Percentiles rank a stretch among this genome's conserved stretches.
phyloP scores from a whole-genome alignment of 1,140 invertebrate species.

The Conus ventricosus region DNA sequence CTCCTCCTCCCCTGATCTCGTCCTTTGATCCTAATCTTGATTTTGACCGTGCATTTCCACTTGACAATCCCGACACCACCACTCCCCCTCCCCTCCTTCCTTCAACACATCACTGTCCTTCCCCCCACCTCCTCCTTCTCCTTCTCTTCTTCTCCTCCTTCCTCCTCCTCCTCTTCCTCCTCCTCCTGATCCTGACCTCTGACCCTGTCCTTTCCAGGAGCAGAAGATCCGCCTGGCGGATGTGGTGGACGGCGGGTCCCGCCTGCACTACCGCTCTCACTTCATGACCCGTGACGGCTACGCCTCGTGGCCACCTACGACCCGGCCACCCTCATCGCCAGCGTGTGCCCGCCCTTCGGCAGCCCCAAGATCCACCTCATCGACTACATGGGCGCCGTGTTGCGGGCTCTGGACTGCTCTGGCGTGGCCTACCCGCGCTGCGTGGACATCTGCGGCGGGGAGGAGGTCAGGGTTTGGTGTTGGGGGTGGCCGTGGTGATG shows the following conservation, averaged over 20 bases:
- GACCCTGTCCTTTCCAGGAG: not conserved
- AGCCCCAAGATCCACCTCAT: slow-evolving; percentile 24
- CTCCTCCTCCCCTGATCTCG: no score
- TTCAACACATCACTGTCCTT: no score
- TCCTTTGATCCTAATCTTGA: no score
- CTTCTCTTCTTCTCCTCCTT: no score
- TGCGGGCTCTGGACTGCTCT: slow-evolving; percentile 23
- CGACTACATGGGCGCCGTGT: slow-evolving; percentile 30
- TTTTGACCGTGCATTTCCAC: no score
- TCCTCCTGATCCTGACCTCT: not conserved
- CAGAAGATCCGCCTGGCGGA: slow-evolving; percentile 34
- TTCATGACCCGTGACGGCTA: slow-evolving; percentile 34
- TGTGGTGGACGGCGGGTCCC: not conserved
- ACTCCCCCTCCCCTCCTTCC: no score
- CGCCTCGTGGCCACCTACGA: slow-evolving; percentile 21
- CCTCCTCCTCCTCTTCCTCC: not conserved
- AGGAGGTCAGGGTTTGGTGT: slow-evolving; percentile 1
- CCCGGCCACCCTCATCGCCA: slow-evolving; percentile 24
- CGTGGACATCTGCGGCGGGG: slow-evolving; percentile 28
- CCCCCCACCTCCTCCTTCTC: no score
- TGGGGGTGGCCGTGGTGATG: no score
- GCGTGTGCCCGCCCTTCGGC: slow-evolving; percentile 37
- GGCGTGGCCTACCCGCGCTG: slow-evolving; percentile 28
- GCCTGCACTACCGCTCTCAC: slow-evolving; percentile 27
- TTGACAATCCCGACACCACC: no score